phyloP scores from a whole-genome alignment of 23 tunicate species.

The Trididemnum miniatum region DNA sequence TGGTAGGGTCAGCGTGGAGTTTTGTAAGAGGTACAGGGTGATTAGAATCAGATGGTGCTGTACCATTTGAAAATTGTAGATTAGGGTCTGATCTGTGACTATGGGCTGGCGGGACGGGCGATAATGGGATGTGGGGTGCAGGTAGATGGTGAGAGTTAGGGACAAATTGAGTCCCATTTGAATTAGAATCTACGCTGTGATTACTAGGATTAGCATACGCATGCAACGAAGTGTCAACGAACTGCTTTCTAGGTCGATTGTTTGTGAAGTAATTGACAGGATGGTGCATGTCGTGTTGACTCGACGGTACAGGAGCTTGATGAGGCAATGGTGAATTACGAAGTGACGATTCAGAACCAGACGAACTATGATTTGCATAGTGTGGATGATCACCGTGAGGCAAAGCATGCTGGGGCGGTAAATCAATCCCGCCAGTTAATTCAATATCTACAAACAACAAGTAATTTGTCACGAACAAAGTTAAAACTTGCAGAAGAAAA shows the following conservation, averaged over 20 bases:
- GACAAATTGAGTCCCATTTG: background rate
- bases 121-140: background rate
- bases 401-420: background rate
- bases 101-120: background rate
- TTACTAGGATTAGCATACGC: conserved; percentile 17
- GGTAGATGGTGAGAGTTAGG: background rate
- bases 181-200: background rate
- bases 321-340: background rate
- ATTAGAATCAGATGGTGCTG: background rate
- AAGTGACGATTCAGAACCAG: conserved; percentile 7
- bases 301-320: background rate
- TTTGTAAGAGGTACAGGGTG: background rate
- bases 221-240: conserved; percentile 38
- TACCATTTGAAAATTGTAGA: background rate
- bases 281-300: background rate
- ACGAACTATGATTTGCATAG: background rate
- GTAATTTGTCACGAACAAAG: too few relatives aligned
- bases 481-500: too few relatives aligned
- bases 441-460: background rate
- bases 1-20: background rate
- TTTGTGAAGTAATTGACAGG: background rate
- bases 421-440: background rate
- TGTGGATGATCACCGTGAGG: background rate
- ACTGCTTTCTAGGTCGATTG: conserved; percentile 24
- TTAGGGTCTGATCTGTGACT: background rate